These are phyloP conservation scores for Propithecus coquereli DNA, from an alignment of 2,113 vertebrate species.

Conservation along the genomic window DNA sequence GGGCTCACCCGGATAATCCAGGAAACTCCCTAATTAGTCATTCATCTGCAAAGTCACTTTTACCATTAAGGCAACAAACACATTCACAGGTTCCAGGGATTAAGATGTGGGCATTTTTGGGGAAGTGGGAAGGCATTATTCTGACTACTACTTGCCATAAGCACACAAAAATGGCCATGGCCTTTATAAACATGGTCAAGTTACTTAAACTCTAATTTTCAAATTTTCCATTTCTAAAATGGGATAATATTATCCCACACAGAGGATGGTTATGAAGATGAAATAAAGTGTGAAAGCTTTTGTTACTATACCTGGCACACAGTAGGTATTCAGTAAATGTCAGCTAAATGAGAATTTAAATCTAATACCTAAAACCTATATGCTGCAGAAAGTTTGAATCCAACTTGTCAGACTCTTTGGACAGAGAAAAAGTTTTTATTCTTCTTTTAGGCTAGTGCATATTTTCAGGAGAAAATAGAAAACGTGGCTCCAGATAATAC, in stretches of 20 bases:
- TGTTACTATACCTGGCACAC: background rate
- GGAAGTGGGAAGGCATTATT: background rate
- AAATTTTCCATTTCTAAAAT: conserved; percentile 33
- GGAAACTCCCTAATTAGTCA: conserved; percentile 13
- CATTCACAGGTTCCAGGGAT: background rate
- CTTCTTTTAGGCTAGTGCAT: conserved; percentile 49
- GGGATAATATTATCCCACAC: background rate
- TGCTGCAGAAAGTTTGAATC: conserved; percentile 26
- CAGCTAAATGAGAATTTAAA: conserved; percentile 37
- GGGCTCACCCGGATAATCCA: background rate
- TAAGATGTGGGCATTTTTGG: background rate
- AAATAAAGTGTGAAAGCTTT: conserved; percentile 21
- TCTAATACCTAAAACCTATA: background rate
- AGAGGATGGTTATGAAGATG: conserved; percentile 25
- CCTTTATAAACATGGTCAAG: conserved; percentile 26
- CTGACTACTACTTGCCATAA: background rate
- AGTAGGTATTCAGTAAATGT: background rate
- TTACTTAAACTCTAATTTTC: conserved; percentile 17
- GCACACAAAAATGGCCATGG: background rate
- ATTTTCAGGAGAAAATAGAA: conserved; percentile 70
- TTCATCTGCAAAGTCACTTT: background rate
- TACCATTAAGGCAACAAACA: background rate
- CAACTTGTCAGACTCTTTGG: conserved; percentile 20
- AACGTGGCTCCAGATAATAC: conserved; percentile 63
- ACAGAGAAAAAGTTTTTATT: conserved; percentile 43